A percentile compares a stretch with the other conserved stretches of the same genome.
Evolutionary conservation across 2,113 vertebrate genomes (phyloP).

Genomic region (Sphaerodactylus townsendi): DNA sequence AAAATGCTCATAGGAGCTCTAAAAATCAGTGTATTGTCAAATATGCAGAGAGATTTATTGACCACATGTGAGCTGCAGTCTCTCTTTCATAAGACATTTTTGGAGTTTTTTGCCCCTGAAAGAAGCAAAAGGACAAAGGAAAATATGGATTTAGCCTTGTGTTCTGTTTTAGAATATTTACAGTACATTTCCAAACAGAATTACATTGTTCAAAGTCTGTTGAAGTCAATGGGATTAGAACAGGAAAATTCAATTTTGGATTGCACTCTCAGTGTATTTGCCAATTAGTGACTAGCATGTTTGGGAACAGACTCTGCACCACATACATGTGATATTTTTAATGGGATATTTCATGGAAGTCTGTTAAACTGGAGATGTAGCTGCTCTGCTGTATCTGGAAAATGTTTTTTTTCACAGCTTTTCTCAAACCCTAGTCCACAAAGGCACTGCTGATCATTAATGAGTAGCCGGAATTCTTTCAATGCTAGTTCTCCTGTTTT

Average conservation of each 20-base stretch:
- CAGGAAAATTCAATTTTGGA: too few species aligned
- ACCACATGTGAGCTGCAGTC: not conserved
- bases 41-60: not conserved
- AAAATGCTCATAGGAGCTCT: not conserved
- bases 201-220: too few species aligned
- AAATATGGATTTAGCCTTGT: not conserved
- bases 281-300: too few species aligned
- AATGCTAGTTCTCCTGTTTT: not conserved
- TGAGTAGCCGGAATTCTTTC: not conserved
- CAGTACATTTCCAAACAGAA: too few species aligned
- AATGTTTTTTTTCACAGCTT: not conserved
- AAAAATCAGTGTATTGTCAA: not conserved
- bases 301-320: not conserved
- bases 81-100: not conserved
- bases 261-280: too few species aligned
- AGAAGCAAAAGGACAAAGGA: not conserved
- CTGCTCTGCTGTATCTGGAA: not conserved
- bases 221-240: too few species aligned
- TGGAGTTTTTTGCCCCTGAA: not conserved
- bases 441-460: slow-evolving; percentile 7
- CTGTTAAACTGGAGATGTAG: not conserved
- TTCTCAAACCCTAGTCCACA: not conserved
- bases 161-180: not conserved
- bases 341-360: not conserved
- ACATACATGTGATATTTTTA: not conserved